Percentiles rank a stretch among this genome's conserved stretches.
These are phyloP conservation scores for Trissolcus japonicus DNA, from an alignment of 2,888 invertebrate species.

Conservation along the genomic window DNA sequence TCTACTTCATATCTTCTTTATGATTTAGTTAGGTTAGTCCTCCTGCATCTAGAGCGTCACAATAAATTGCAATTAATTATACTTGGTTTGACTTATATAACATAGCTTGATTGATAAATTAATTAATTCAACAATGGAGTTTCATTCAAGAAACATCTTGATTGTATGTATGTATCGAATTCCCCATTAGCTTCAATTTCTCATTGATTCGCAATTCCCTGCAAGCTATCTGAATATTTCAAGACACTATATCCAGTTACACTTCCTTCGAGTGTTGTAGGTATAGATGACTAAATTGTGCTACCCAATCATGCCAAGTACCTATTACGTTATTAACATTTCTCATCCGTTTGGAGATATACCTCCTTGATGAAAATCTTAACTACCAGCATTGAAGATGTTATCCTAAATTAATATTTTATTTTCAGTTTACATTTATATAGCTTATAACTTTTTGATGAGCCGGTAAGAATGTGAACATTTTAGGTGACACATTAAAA, in stretches of 20 bases:
- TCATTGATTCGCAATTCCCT: slow-evolving; percentile 11
- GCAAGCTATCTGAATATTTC: slow-evolving; percentile 20
- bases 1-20: no score
- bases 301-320: slow-evolving; percentile 8
- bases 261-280: slow-evolving; percentile 12
- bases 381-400: no score
- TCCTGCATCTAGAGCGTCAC: no score
- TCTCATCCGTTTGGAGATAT: background rate
- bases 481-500: no score
- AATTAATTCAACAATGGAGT: background rate
- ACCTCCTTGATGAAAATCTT: no score
- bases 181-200: slow-evolving; percentile 16
- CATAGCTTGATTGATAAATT: background rate
- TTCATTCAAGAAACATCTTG: slow-evolving; percentile 1
- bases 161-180: slow-evolving; percentile 5
- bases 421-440: no score
- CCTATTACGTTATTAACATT: slow-evolving; percentile 3
- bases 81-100: no score
- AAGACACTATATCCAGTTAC: slow-evolving; percentile 14
- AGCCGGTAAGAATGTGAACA: no score
- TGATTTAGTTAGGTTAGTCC: no score
- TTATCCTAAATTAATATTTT: no score
- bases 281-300: slow-evolving; percentile 19
- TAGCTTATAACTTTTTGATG: no score
- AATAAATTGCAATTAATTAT: no score